Base-by-base conservation (phyloP, 2,888 invertebrate genomes). In the Agrotis ipsilon region DNA sequence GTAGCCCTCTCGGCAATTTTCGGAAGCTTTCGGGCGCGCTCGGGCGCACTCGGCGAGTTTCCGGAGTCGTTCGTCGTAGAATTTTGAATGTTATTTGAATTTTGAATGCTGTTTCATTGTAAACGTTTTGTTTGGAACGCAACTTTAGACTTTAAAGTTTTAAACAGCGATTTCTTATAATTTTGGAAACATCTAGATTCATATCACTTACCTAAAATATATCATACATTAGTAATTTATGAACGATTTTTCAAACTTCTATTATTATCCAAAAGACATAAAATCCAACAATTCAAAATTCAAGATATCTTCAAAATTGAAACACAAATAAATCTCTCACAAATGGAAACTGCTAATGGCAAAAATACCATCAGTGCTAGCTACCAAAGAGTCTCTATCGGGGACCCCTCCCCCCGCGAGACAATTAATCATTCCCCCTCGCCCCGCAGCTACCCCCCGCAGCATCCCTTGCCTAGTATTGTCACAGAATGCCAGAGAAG, bases 1-100 rank as follows among this genome's bases (percentile, higher is more conserved):
- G 90, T 87, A 88, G 89, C 92, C 92, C 91, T 91, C 90, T 88
- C 89, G 89, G 86, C 89, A 91, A 91, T 91, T 90, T 91, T 92
- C 91, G 92, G 91, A 88, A 88, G 91, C 90, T 89, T 89, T 92
- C 92, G 92, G 90, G 86, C 68, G 88, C 88, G 88, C 87, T 92
- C 93, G 93, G 89, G 88, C 87, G 89, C 78, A 84, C 88, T 91
- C 93, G 86, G 88, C 85, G 83, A 76, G 84, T 86, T 91, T 90
- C 93, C 92, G 90, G 89, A 77, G 79, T 82, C 73, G 78, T 83
- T 86, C 87, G 85, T 87, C 84, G 85, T 85, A 81, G 86, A 88
- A 88, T 87, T 91, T 90, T 84, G 85, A 82, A 79, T 81, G 77
- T 79, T 83, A 69, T 83, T 85, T 75, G 74, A 78, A 84, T 85